Evolutionary conservation across 2,797 vertebrate genomes (phyloP).

Genomic region (Rhadinocentrus ornatus): DNA sequence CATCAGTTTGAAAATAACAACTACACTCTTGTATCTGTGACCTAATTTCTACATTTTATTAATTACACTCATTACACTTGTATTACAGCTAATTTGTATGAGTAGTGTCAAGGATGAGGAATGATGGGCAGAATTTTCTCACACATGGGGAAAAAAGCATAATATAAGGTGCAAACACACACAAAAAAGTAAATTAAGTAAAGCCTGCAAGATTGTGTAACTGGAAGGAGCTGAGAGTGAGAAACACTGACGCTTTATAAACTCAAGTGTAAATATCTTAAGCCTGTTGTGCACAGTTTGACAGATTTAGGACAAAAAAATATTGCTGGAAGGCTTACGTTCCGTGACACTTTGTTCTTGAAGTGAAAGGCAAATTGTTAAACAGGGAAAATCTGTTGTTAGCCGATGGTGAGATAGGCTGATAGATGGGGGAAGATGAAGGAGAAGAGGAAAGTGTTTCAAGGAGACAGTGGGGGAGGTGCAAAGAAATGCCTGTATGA

Average conservation of each 20-base stretch:
- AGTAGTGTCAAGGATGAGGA: background rate
- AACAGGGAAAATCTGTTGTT: constrained; percentile 33
- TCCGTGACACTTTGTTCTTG: constrained; percentile 34
- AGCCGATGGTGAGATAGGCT: constrained; percentile 44
- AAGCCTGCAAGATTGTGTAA: constrained; percentile 26
- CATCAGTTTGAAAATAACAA: constrained; percentile 2
- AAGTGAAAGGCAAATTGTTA: constrained; percentile 48
- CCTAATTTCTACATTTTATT: constrained; percentile 8
- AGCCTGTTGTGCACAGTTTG: constrained; percentile 30
- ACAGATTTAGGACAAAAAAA: constrained; percentile 42
- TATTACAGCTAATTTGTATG: constrained; percentile 20
- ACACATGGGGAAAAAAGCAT: constrained; percentile 21
- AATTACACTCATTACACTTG: background rate
- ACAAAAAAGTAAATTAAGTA: constrained; percentile 34
- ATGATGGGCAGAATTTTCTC: constrained; percentile 15
- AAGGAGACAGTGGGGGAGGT: constrained; percentile 57
- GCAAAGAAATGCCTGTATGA: constrained; percentile 16
- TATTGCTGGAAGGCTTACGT: constrained; percentile 19
- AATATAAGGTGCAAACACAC: constrained; percentile 5
- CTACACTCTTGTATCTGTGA: constrained; percentile 11
- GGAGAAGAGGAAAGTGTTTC: constrained; percentile 46
- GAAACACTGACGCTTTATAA: constrained; percentile 24
- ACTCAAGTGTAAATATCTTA: constrained; percentile 37
- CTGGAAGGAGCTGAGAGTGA: constrained; percentile 19
- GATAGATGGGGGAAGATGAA: constrained; percentile 61